Evolutionary conservation across 2,797 vertebrate species (phyloP), one percentile per base, ranked within the genome.

Genomic region (Anguilla anguilla): DNA sequence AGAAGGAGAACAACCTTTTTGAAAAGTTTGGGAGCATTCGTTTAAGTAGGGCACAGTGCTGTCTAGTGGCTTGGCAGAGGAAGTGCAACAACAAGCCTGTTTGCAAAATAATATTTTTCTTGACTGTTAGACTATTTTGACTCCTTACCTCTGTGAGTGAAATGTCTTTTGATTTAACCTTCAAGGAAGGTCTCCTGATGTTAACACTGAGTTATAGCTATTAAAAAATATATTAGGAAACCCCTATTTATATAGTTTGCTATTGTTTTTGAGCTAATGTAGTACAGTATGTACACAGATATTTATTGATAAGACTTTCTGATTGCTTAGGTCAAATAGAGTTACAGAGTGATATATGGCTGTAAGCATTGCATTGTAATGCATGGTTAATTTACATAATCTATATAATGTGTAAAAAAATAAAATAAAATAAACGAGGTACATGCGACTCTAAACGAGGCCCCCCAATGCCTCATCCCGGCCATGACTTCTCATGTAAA

Each of bases 1-100:
- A 77, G 9, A n/a, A n/a, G 72, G 4, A 77, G 11, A 35, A 77
- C 72, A 77, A 22, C 28, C 35, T 77, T 77, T 35, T 35, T 35
- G 31, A 39, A 13, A 39, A 77, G 72, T 17, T 35, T 17, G 19
- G 72, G 13, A 10, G 72, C 19, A 35, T 77, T 31, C 72, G 39
- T 39, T 77, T 77, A 35, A 77, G 17, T 39, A 39, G 72, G 35
- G 35, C 19, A 77, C 72, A 39, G 72, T 17, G 15, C 35, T 77
- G 72, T 77, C 72, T 35, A 77, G 72, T 39, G 72, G 72, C n/a
- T 77, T 35, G 35, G 72, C 28, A 77, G 72, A 77, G 72, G 72
- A 77, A 39, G 13, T 39, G 35, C 19, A 39, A 39, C 72, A 39
- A 39, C n/a, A 7, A 25, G 28, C 72, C 72, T 77, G 72, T 77